A percentile compares a stretch with the other conserved stretches of the same genome.
These are phyloP conservation scores for Bombus ignitus DNA, from an alignment of 1,140 invertebrate genomes.

Conservation along the genomic window DNA sequence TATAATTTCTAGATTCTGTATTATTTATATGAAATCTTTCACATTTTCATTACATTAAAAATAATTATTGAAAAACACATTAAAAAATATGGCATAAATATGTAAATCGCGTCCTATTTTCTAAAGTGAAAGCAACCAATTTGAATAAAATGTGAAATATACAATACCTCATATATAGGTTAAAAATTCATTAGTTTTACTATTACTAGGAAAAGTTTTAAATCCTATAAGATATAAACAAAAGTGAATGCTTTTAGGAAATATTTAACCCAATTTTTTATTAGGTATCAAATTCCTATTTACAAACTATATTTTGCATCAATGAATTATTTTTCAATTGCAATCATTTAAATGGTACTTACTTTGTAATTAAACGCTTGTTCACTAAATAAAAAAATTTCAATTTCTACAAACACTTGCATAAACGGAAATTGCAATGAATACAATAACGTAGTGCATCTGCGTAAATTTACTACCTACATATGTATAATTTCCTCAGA, in stretches of 20 bases:
- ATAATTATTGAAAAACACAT: background rate
- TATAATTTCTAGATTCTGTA: background rate
- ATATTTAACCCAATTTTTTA: background rate
- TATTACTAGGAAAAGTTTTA: background rate
- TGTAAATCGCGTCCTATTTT: constrained; percentile 33
- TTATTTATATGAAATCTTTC: background rate
- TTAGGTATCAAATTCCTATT: background rate
- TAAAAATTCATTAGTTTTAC: background rate
- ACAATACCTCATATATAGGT: background rate
- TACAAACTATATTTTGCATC: background rate
- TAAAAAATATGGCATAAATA: background rate
- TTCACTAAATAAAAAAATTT: constrained; percentile 17
- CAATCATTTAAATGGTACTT: constrained; percentile 11
- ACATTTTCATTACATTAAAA: too few relatives aligned
- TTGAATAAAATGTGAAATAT: constrained; percentile 5
- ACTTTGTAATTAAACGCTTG: background rate
- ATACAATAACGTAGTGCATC: background rate
- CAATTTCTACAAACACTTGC: background rate
- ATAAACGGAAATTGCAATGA: background rate
- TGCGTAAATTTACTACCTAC: constrained; percentile 23
- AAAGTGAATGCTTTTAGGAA: background rate
- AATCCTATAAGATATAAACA: background rate
- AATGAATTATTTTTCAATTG: background rate
- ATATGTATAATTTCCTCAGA: background rate
- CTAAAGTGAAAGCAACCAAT: constrained; percentile 47